Conservation (phyloP, 2,113 vertebrate genomes). For the Lycaon pictus region DNA sequence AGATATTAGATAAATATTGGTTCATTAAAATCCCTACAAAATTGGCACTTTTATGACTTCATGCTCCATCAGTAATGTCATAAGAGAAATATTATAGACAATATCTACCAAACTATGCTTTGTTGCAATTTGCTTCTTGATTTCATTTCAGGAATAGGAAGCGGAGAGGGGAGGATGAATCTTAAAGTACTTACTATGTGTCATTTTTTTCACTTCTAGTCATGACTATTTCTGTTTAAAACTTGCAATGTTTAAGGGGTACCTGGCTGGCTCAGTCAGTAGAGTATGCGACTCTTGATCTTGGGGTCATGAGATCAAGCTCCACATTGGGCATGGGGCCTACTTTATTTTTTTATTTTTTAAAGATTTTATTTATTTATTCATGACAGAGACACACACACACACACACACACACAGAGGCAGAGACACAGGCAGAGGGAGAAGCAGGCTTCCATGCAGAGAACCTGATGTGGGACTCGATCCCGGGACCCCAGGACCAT, state of each 20-base stretch:
- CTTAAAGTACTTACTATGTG: constrained; percentile 16
- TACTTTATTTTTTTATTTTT: background rate
- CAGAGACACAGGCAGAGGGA: no score
- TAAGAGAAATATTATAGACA: constrained; percentile 35
- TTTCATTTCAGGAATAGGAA: constrained; percentile 1
- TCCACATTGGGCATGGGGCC: background rate
- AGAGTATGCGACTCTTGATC: background rate
- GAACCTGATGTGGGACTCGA: no score
- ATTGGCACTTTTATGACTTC: constrained; percentile 14
- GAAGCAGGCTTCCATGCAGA: no score
- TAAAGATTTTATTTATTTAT: no score
- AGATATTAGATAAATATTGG: background rate
- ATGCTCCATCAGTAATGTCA: background rate
- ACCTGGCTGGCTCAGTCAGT: background rate
- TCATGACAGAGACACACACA: no score
- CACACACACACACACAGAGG: no score
- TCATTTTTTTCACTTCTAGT: constrained; percentile 7
- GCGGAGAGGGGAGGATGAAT: background rate
- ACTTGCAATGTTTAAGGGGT: background rate
- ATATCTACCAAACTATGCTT: constrained; percentile 18
- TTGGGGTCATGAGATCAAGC: background rate
- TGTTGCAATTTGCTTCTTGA: background rate
- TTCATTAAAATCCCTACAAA: constrained; percentile 20
- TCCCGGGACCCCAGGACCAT: no score
- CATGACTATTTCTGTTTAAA: constrained; percentile 16